phyloP scores from a whole-genome alignment of 1,140 invertebrate species.

The Globodera rostochiensis region DNA sequence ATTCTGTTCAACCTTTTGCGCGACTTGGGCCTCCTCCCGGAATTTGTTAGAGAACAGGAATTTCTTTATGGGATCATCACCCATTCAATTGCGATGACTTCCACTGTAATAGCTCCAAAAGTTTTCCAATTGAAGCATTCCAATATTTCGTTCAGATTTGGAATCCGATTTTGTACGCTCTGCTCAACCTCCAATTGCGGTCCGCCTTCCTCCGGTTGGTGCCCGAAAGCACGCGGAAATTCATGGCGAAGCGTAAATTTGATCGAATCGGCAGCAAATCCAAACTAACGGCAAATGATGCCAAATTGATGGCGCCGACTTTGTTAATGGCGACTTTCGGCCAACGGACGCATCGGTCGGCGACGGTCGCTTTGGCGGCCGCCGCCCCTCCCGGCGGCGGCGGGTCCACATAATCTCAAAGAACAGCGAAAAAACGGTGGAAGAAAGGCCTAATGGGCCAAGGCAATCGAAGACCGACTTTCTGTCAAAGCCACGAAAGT shows the following conservation, averaged over 20 bases:
- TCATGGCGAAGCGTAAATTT: conserved; percentile 32
- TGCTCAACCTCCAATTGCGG: conserved; percentile 67
- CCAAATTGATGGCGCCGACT: not conserved
- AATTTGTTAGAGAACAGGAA: conserved; percentile 58
- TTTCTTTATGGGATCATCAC: conserved; percentile 68
- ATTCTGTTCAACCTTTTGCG: conserved; percentile 69
- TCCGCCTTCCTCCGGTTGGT: conserved; percentile 58
- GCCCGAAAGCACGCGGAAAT: conserved; percentile 46
- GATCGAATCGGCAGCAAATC: not conserved
- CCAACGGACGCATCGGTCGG: not conserved
- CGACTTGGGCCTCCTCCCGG: conserved; percentile 67
- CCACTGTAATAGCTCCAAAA: conserved; percentile 65
- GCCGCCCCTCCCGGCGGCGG: no score
- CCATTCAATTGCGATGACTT: conserved; percentile 70
- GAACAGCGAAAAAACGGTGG: no score
- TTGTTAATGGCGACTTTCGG: not conserved
- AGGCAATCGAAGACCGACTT: no score
- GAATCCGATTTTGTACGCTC: conserved; percentile 71
- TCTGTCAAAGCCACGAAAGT: no score
- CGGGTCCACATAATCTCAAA: not conserved
- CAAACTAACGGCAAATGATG: not conserved
- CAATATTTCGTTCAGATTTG: conserved; percentile 43
- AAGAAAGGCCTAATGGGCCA: no score
- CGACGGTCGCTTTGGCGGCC: not conserved
- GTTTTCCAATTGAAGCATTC: not conserved